Percentiles rank a stretch among this genome's conserved stretches.
These are phyloP conservation scores for Vespertilio murinus DNA, from an alignment of 2,797 vertebrate species.

Conservation along the genomic window DNA sequence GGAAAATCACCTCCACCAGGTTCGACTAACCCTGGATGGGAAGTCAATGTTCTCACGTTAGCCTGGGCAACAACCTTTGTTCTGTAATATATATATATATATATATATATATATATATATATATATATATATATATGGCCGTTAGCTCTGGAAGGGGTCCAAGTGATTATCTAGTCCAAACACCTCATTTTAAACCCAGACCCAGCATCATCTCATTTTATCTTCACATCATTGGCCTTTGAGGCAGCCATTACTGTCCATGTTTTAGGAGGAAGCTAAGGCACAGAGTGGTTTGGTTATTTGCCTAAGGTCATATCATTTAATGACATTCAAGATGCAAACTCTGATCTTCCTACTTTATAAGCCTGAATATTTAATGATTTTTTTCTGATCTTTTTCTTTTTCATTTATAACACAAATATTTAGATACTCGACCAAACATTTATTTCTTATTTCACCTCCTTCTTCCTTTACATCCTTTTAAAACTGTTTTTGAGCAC, in stretches of 20 bases:
- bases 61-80: neutral
- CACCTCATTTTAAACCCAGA: conserved; percentile 22
- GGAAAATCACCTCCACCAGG: neutral
- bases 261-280: neutral
- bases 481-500: neutral
- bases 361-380: neutral
- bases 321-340: neutral
- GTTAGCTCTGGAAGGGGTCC: neutral
- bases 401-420: neutral
- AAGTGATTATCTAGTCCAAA: neutral
- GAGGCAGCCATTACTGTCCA: neutral
- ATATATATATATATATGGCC: neutral
- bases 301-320: neutral
- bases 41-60: neutral
- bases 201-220: neutral
- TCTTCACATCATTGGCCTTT: neutral
- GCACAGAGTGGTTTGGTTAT: neutral
- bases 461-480: neutral
- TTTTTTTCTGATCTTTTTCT: neutral
- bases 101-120: neutral
- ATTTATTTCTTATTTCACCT: neutral
- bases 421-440: neutral
- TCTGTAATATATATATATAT: neutral
- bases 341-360: neutral
- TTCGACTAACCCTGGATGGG: neutral